Percentiles rank a stretch among this genome's conserved stretches.
These are phyloP conservation scores for Lumbricus terrestris DNA, from an alignment of 2,888 invertebrate genomes.

Conservation along the genomic window DNA sequence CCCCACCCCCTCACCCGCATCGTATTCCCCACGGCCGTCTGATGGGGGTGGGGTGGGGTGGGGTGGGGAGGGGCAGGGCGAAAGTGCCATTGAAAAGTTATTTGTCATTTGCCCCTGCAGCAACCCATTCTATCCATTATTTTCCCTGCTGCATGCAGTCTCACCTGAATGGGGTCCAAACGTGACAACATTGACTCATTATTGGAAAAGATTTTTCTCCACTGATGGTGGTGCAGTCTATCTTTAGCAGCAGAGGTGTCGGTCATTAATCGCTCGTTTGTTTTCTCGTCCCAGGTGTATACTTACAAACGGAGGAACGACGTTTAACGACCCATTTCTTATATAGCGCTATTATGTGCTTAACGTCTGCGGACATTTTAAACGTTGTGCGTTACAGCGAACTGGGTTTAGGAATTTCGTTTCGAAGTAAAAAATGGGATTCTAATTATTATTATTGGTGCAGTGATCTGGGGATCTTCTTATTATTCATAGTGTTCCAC, in stretches of 20 bases:
- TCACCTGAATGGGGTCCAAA: background rate
- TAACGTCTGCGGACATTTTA: background rate
- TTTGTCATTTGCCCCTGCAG: background rate
- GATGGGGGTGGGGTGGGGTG: too few relatives aligned
- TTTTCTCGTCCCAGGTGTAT: background rate
- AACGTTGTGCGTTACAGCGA: too few relatives aligned
- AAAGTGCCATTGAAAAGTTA: constrained; percentile 10
- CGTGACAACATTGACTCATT: background rate
- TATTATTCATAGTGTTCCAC: too few relatives aligned
- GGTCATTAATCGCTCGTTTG: constrained; percentile 7
- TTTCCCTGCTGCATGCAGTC: too few relatives aligned
- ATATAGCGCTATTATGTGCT: background rate
- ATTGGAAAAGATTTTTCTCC: background rate
- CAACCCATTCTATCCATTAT: background rate
- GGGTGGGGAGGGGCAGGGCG: background rate
- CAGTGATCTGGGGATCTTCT: background rate
- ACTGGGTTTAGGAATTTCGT: too few relatives aligned
- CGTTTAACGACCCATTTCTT: background rate
- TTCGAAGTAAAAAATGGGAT: background rate
- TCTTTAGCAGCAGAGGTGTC: background rate
- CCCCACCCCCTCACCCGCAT: constrained; percentile 1
- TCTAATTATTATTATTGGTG: background rate
- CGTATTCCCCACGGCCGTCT: background rate
- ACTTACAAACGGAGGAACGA: background rate
- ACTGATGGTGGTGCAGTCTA: background rate